These are phyloP conservation scores for Phyllostomus hastatus DNA, from an alignment of 2,113 vertebrate species.

Conservation along the genomic window DNA sequence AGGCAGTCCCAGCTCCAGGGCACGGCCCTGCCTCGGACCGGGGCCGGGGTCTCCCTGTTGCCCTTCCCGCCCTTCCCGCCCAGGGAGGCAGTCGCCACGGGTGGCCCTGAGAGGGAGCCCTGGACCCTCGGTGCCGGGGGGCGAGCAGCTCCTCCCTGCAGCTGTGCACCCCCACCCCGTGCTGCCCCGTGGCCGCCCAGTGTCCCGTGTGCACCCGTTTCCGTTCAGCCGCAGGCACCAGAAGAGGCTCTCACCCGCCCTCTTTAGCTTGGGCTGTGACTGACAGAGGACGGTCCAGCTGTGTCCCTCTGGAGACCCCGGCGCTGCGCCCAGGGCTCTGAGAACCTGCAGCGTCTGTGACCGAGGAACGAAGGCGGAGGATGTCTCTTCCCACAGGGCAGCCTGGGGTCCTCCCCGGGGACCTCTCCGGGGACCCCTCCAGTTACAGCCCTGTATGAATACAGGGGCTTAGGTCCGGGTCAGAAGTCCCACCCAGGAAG, in stretches of 20 bases:
- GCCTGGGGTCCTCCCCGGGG: background rate
- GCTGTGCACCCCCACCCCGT: accelerated
- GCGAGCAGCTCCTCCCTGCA: too few relatives aligned
- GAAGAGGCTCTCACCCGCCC: background rate
- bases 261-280: background rate
- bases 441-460: background rate
- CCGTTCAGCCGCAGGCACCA: background rate
- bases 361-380: background rate
- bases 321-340: background rate
- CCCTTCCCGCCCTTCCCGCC: background rate
- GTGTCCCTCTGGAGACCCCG: background rate
- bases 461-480: background rate
- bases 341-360: background rate
- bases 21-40: background rate
- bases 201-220: accelerated
- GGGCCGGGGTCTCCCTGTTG: accelerated
- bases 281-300: accelerated
- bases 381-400: accelerated
- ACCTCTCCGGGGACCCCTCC: too few relatives aligned
- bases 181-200: background rate
- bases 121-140: background rate
- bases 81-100: background rate
- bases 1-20: too few relatives aligned
- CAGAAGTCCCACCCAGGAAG: background rate
- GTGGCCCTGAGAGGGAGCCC: background rate